Evolutionary conservation across 2,888 invertebrate species (phyloP).

Genomic region (Entomobrya proxima): DNA sequence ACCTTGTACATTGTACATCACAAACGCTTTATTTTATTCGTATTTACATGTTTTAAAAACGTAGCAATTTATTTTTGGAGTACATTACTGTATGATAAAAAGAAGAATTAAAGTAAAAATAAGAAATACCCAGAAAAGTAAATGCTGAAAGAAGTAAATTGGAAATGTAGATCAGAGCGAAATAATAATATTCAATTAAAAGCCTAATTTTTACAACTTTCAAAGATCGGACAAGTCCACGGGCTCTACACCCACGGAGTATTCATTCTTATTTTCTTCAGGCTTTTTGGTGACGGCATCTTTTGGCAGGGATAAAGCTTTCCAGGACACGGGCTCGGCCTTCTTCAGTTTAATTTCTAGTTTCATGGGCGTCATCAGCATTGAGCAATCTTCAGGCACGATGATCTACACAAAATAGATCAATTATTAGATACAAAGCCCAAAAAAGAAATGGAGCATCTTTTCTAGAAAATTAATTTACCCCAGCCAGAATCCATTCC

Average conservation of each 20-base stretch:
- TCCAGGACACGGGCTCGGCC: slow-evolving; percentile 90
- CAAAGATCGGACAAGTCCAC: slow-evolving; percentile 86
- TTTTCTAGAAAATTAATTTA: slow-evolving; percentile 78
- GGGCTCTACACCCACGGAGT: slow-evolving; percentile 80
- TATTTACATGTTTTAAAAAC: too few species aligned
- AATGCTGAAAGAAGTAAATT: too few species aligned
- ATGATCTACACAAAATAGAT: slow-evolving; percentile 83
- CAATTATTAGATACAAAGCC: neutral
- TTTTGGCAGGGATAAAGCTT: slow-evolving; percentile 84
- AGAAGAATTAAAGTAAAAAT: too few species aligned
- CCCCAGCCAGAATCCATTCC: slow-evolving; percentile 89
- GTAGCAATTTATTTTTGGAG: too few species aligned
- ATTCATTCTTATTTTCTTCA: slow-evolving; percentile 77
- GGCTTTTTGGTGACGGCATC: slow-evolving; percentile 76
- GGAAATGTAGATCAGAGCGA: too few species aligned
- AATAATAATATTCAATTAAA: too few species aligned
- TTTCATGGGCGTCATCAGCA: slow-evolving; percentile 91
- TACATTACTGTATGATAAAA: too few species aligned
- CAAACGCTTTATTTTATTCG: too few species aligned
- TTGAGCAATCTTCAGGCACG: slow-evolving; percentile 84
- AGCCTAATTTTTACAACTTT: too few species aligned
- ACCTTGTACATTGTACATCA: too few species aligned
- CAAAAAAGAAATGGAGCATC: neutral
- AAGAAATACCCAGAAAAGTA: too few species aligned
- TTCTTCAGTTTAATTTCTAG: slow-evolving; percentile 94